These are phyloP conservation scores for Charanyca ferruginea DNA, from an alignment of 2,888 invertebrate genomes.

Conservation along the genomic window DNA sequence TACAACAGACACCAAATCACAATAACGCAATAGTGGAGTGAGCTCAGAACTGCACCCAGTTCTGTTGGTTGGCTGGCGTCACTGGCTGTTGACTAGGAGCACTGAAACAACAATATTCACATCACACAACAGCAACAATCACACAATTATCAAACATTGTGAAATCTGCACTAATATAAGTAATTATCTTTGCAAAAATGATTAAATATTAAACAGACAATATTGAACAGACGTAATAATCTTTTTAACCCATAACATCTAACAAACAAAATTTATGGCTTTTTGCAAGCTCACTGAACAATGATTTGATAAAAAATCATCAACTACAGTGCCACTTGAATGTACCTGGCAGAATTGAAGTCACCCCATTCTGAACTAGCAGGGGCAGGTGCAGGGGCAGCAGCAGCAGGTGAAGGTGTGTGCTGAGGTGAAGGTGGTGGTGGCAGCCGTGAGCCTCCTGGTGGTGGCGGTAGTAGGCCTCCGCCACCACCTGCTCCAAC, in stretches of 20 bases:
- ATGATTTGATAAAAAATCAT: background rate
- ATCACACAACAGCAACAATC: background rate
- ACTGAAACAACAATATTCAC: slow-evolving; percentile 67
- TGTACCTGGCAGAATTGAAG: slow-evolving; percentile 93
- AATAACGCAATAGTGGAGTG: slow-evolving; percentile 64
- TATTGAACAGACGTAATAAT: background rate
- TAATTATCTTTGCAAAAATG: background rate
- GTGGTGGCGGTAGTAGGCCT: slow-evolving; percentile 96
- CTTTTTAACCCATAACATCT: background rate
- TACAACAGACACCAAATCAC: slow-evolving; percentile 79
- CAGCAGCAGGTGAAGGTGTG: slow-evolving; percentile 91
- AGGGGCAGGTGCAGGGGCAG: slow-evolving; percentile 82
- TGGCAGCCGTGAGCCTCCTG: slow-evolving; percentile 93
- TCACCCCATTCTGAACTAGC: slow-evolving; percentile 94
- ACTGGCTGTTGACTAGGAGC: slow-evolving; percentile 78
- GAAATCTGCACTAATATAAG: background rate
- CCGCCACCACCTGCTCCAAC: slow-evolving; percentile 84
- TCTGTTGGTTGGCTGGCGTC: slow-evolving; percentile 86
- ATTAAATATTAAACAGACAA: background rate
- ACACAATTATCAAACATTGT: slow-evolving; percentile 3
- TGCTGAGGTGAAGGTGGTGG: slow-evolving; percentile 95
- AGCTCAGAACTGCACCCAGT: slow-evolving; percentile 88
- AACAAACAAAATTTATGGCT: background rate
- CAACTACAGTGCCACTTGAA: background rate
- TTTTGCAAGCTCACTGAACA: background rate